Evolutionary conservation across 2,797 vertebrate genomes (phyloP), one percentile per base, ranked within the genome.

Genomic region (Epinephelus malabaricus): DNA sequence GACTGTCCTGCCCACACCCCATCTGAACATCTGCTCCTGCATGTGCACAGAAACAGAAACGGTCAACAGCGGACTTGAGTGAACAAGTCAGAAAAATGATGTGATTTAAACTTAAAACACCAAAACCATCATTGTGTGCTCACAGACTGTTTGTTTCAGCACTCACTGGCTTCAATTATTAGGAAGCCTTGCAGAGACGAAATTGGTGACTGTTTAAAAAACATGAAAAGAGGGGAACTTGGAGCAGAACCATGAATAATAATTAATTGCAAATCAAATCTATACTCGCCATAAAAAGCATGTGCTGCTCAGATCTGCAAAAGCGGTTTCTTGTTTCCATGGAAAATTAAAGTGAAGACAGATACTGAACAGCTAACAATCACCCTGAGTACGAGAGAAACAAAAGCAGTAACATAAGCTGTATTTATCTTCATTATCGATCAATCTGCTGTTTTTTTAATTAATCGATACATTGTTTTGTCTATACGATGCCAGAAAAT

Each of bases 11-110:
- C 14, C 85, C 85, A 43, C 94, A 95, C 4, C 98, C 97, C 0
- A 60, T 1, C 12, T 93, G 91, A 19, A 97, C 95, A 10, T 90
- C 94, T 71, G 97, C 97, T 81, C 98, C 98, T 99, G 15, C 18
- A 70, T 0, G 62, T 9, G 38, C 12, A 78, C 15, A 80, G 9
- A 78, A 23, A 55, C 30, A 65, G 1, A 61, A 12, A 34, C 1
- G 2, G 6, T 63, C 38, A 8, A 79, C 47, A 47, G 21, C 17
- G 6, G 43, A 23, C 23, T 4, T 4, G 21, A 25, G 34, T 34
- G 7, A 38, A 4, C 23, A 8, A 34, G 34, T 34, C 34, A 63
- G 19, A 0, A 13, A 69, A 69, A 59, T 25, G 1, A 49, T 34
- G 8, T 5, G n/a, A 54, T 51, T 40, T 14, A 59, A 17, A 60